These are phyloP conservation scores for Ophraella communa DNA, from an alignment of 2,888 invertebrate species.

Conservation along the genomic window DNA sequence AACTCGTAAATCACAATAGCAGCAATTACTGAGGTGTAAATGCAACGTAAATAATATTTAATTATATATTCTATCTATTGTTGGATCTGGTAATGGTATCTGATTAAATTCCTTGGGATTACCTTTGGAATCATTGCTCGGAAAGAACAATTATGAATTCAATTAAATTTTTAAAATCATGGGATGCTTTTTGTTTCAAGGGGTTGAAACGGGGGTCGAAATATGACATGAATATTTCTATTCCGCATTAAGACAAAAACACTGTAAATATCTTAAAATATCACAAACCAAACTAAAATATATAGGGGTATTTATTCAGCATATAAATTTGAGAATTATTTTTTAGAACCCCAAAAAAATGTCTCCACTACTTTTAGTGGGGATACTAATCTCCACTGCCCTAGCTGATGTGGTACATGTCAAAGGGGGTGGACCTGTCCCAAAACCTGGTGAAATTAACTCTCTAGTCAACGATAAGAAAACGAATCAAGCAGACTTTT, in stretches of 20 bases:
- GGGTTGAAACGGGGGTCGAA: no score
- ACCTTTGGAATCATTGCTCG: no score
- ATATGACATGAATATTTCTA: no score
- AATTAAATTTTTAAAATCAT: no score
- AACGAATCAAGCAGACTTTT: conserved; percentile 61
- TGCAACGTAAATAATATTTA: neutral
- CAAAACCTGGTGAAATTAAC: conserved; percentile 45
- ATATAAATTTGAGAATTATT: neutral
- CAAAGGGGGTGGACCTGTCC: conserved; percentile 45
- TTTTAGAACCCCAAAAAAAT: conserved; percentile 39
- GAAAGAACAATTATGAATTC: no score
- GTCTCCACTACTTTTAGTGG: conserved; percentile 55
- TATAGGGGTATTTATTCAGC: no score
- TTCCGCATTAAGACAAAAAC: no score
- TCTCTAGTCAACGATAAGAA: conserved; percentile 32
- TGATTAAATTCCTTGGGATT: no score
- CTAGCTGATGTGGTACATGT: conserved; percentile 50
- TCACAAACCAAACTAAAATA: neutral
- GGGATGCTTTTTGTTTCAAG: no score
- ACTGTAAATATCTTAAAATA: no score
- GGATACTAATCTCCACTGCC: conserved; percentile 48
- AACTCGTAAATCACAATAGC: neutral
- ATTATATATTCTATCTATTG: neutral
- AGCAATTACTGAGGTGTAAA: neutral
- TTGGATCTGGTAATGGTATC: neutral